Conservation (phyloP, 2,888 invertebrate genomes). For the Synergus gifuensis region DNA sequence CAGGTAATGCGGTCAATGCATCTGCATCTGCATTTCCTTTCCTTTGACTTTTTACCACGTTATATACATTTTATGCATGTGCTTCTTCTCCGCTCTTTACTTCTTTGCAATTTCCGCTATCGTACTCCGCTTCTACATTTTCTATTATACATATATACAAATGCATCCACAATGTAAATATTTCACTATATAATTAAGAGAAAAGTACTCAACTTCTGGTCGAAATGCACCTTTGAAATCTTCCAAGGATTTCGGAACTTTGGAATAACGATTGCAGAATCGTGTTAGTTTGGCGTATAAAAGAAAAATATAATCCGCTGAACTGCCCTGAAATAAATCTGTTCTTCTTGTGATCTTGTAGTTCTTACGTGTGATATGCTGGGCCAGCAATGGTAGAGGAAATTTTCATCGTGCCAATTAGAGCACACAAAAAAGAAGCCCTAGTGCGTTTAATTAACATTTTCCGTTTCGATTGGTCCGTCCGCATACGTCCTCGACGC, state of each 20-base stretch:
- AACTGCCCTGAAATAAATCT: constrained; percentile 26
- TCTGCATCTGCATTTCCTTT: constrained; percentile 48
- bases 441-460: constrained; percentile 75
- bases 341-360: constrained; percentile 9
- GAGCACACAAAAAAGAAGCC: constrained; percentile 64
- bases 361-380: constrained; percentile 31
- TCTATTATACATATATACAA: not conserved
- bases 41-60: constrained; percentile 42
- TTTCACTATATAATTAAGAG: not conserved
- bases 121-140: not conserved
- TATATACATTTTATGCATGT: constrained; percentile 20
- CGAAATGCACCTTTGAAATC: too few relatives aligned
- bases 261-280: not conserved
- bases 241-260: not conserved
- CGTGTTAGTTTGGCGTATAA: not conserved
- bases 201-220: too few relatives aligned
- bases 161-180: not conserved
- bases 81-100: not conserved
- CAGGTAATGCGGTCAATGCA: constrained; percentile 35
- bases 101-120: not conserved
- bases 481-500: constrained; percentile 55
- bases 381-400: constrained; percentile 45
- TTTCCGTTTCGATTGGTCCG: constrained; percentile 73
- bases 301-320: not conserved
- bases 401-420: constrained; percentile 71